Evolutionary conservation across 2,113 vertebrate genomes (phyloP).

Genomic region (Nibea albiflora): DNA sequence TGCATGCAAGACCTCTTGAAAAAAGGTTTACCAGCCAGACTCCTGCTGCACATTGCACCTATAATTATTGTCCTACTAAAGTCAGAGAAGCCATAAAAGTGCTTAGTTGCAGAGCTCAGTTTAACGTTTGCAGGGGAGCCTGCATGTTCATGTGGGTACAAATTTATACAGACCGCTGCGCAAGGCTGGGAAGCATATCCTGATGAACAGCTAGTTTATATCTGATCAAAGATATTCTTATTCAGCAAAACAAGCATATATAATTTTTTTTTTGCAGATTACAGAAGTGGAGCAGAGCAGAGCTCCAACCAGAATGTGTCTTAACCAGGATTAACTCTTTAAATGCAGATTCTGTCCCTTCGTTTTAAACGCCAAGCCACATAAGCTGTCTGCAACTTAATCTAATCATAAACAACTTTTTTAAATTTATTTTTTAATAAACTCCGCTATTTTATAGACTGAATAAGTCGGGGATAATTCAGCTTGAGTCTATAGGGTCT

Average conservation of each 20-base stretch:
- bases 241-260: constrained; percentile 80
- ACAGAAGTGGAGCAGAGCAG: constrained; percentile 61
- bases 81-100: constrained; percentile 58
- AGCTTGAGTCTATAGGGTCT: constrained; percentile 73
- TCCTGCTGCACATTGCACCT: constrained; percentile 39
- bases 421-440: constrained; percentile 70
- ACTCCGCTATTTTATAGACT: constrained; percentile 66
- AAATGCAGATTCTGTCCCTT: constrained; percentile 54
- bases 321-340: constrained; percentile 71
- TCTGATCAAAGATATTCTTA: constrained; percentile 80
- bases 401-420: constrained; percentile 79
- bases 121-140: constrained; percentile 21
- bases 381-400: constrained; percentile 58
- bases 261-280: constrained; percentile 73
- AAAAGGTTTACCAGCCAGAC: constrained; percentile 21
- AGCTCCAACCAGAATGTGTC: constrained; percentile 56
- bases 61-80: constrained; percentile 51
- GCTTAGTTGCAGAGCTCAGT: constrained; percentile 61
- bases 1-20: constrained; percentile 36
- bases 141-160: constrained; percentile 42
- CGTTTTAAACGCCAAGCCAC: constrained; percentile 44
- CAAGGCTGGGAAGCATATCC: constrained; percentile 49
- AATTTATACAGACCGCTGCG: constrained; percentile 58
- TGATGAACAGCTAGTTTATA: constrained; percentile 69
- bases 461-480: constrained; percentile 74